These are phyloP conservation scores for Hapalemur alaotrensis DNA, from an alignment of 2,797 vertebrate species.

Conservation along the genomic window DNA sequence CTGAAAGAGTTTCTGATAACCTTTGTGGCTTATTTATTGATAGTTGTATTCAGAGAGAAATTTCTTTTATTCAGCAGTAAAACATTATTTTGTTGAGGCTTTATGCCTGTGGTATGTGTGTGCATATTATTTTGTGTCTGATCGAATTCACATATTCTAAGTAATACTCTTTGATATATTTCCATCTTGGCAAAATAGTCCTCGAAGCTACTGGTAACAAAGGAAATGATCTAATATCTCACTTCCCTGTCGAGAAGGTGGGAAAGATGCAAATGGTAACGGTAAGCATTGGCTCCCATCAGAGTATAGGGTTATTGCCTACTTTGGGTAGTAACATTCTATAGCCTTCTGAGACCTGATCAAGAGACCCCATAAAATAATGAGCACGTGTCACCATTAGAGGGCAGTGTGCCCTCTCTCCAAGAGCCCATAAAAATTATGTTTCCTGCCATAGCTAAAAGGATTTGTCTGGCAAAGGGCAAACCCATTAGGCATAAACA, in stretches of 20 bases:
- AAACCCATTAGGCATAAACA: constrained; percentile 82
- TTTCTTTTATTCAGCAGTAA: neutral
- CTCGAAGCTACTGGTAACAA: neutral
- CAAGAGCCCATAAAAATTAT: constrained; percentile 51
- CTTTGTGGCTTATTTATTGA: neutral
- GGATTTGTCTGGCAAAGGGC: constrained; percentile 83
- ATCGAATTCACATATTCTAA: neutral
- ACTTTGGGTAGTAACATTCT: neutral
- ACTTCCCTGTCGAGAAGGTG: neutral
- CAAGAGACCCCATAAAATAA: neutral
- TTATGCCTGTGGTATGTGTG: neutral
- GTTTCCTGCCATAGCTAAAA: constrained; percentile 73
- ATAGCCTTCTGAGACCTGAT: neutral
- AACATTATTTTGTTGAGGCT: neutral
- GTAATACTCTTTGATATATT: neutral
- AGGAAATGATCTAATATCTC: neutral
- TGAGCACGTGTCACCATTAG: constrained; percentile 73
- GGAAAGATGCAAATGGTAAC: neutral
- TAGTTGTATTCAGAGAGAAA: neutral
- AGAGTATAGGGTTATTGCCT: neutral
- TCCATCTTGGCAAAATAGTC: neutral
- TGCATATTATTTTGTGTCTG: neutral
- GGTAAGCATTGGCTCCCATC: neutral
- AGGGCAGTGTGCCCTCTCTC: constrained; percentile 81
- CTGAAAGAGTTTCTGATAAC: neutral